Percentiles rank a stretch among this genome's conserved stretches.
These are phyloP conservation scores for Setophaga coronata DNA, from an alignment of 2,113 vertebrate species.

Conservation along the genomic window DNA sequence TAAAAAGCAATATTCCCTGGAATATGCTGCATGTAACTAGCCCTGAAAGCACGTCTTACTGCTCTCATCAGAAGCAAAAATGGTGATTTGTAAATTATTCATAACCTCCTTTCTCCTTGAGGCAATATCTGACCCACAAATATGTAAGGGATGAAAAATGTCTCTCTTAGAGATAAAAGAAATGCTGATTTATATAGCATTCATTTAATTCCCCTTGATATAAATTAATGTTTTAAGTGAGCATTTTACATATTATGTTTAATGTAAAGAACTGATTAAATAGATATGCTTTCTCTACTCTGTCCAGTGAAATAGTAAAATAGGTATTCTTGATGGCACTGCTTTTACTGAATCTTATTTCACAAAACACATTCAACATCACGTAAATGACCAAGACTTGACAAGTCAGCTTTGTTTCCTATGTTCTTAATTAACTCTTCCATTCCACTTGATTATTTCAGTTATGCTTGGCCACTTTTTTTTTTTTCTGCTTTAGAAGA, in stretches of 20 bases:
- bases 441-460: background rate
- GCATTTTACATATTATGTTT: background rate
- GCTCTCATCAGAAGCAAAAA: background rate
- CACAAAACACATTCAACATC: background rate
- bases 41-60: background rate
- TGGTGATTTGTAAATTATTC: background rate
- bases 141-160: background rate
- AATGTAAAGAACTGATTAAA: background rate
- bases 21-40: background rate
- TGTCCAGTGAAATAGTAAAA: background rate
- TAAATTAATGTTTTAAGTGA: background rate
- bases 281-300: background rate
- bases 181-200: background rate
- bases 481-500: background rate
- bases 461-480: background rate
- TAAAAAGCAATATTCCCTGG: background rate
- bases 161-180: background rate
- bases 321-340: background rate
- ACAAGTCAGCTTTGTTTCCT: background rate
- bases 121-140: slow-evolving; percentile 18
- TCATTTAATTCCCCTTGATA: background rate
- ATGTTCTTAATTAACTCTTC: background rate
- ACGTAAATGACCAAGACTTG: background rate
- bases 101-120: background rate
- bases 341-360: background rate